Evolutionary conservation across 2,113 vertebrate species (phyloP).

Genomic region (Calypte anna): DNA sequence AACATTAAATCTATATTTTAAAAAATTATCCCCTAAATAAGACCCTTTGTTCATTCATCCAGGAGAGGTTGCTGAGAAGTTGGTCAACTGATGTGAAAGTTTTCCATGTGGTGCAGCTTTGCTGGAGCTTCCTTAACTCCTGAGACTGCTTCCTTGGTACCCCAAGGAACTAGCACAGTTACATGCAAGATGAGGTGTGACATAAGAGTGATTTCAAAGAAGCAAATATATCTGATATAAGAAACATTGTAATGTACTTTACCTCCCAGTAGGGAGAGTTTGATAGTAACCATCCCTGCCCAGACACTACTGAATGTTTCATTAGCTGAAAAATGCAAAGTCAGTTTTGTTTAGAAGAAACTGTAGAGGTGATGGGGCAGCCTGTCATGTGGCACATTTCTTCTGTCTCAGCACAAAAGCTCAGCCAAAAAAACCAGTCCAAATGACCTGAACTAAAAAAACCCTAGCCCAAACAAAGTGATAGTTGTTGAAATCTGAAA

Average conservation of each 20-base stretch:
- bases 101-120: not conserved
- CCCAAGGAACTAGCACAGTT: not conserved
- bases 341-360: not conserved
- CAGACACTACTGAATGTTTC: constrained; percentile 21
- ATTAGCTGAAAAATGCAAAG: not conserved
- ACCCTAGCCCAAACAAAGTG: not conserved
- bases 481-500: not conserved
- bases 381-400: not conserved
- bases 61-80: not conserved
- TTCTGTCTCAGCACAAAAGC: not conserved
- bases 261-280: not conserved
- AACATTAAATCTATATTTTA: not conserved
- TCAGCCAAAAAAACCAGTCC: not conserved
- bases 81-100: not conserved
- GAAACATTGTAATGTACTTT: not conserved
- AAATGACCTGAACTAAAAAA: not conserved
- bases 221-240: constrained; percentile 40
- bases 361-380: not conserved
- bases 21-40: not conserved
- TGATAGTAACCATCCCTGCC: not conserved
- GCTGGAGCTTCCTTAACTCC: not conserved
- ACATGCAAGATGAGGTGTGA: not conserved
- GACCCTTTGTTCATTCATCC: not conserved
- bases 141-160: not conserved
- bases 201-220: constrained; percentile 29